Conservation (phyloP, 2,888 invertebrate species). For the Chymomyza procnemis region DNA sequence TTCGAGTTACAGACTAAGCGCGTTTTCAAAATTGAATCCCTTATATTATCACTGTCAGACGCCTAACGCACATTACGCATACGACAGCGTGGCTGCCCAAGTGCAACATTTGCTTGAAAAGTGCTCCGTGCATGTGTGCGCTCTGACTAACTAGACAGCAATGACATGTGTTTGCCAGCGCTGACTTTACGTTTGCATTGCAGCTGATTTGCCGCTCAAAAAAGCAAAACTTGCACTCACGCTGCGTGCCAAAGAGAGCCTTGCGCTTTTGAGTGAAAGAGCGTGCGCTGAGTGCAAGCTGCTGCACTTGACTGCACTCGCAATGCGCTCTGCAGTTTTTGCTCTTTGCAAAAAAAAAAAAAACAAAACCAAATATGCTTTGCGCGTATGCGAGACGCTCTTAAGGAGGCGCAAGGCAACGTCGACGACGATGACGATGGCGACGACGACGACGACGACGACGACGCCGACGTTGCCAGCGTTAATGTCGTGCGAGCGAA, state of each 20-base stretch:
- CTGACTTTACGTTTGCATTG: slow-evolving; percentile 15
- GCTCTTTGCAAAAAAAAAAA: neutral
- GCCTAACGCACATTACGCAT: slow-evolving; percentile 61
- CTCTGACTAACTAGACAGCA: slow-evolving; percentile 47
- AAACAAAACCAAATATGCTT: too few relatives aligned
- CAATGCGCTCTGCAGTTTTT: neutral
- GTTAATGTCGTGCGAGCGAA: neutral
- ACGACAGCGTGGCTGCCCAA: slow-evolving; percentile 41
- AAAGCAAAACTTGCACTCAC: slow-evolving; percentile 8
- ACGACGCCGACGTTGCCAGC: neutral
- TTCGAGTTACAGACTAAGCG: too few relatives aligned
- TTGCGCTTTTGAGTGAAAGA: slow-evolving; percentile 48
- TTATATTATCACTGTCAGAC: neutral
- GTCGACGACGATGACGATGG: neutral
- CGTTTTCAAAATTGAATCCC: neutral
- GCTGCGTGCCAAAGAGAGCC: neutral
- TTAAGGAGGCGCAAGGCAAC: neutral
- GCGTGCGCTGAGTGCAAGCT: slow-evolving; percentile 5
- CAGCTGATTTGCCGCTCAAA: slow-evolving; percentile 53
- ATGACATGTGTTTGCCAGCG: slow-evolving; percentile 32
- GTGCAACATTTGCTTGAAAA: too few relatives aligned
- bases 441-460: neutral
- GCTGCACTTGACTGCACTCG: slow-evolving; percentile 15
- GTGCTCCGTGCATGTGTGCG: neutral
- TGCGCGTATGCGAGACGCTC: neutral